phyloP scores from a whole-genome alignment of 1,140 invertebrate species.

The Orchesella cincta region DNA sequence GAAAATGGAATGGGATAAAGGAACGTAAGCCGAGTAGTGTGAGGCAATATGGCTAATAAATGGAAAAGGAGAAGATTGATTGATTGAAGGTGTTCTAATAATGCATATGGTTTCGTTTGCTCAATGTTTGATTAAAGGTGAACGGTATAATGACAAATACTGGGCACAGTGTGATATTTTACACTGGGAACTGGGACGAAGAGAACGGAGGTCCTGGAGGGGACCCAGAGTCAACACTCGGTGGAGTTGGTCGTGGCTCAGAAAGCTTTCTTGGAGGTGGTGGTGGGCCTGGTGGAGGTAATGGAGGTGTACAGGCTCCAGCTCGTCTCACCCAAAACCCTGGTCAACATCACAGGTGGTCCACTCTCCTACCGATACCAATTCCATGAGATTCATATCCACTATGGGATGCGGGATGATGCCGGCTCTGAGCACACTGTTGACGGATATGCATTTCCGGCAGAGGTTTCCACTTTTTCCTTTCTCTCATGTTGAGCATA shows the following conservation, averaged over 20 bases:
- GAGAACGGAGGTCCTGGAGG: conserved; percentile 42
- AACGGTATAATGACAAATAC: conserved; percentile 84
- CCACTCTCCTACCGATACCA: conserved; percentile 92
- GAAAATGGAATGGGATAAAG: background rate
- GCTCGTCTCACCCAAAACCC: conserved; percentile 52
- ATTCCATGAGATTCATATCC: conserved; percentile 91
- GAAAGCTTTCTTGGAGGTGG: conserved; percentile 4
- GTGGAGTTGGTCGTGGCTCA: conserved; percentile 30
- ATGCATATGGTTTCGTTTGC: background rate
- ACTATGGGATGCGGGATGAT: conserved; percentile 77
- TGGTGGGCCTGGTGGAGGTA: conserved; percentile 29
- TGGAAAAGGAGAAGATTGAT: background rate
- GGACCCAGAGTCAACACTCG: conserved; percentile 37
- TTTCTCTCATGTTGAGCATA: conserved; percentile 51
- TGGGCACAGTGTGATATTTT: conserved; percentile 66
- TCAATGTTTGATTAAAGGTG: conserved; percentile 65
- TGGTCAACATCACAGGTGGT: conserved; percentile 91
- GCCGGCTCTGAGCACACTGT: conserved; percentile 91
- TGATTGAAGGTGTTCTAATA: conserved; percentile 1
- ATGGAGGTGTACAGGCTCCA: conserved; percentile 24
- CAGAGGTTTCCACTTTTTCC: conserved; percentile 71
- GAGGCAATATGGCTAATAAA: background rate
- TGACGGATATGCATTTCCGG: conserved; percentile 88
- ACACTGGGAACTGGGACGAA: conserved; percentile 49
- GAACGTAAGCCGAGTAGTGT: background rate